Conservation (phyloP, 2,797 vertebrate species). For the Pelochelys cantorii region DNA sequence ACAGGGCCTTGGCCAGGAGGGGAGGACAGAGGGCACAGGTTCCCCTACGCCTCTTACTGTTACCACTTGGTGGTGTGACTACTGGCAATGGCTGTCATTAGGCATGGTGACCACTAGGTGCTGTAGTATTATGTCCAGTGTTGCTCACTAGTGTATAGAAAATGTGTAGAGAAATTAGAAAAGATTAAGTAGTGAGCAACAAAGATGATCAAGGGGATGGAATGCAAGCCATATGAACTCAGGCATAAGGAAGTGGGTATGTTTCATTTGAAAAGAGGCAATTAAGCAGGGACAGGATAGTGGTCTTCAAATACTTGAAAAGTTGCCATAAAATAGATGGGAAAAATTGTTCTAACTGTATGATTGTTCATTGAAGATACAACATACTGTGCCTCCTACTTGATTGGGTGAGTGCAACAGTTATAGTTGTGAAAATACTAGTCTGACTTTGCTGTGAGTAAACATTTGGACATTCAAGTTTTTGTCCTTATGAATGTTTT, state of each 20-base stretch:
- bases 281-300: background rate
- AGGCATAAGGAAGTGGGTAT: background rate
- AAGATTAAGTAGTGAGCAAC: background rate
- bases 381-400: background rate
- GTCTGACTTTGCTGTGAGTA: background rate
- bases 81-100: background rate
- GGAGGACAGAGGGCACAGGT: no score
- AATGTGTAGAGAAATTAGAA: background rate
- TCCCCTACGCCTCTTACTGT: no score
- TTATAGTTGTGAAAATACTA: background rate
- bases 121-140: background rate
- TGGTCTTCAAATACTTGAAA: background rate
- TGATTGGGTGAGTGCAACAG: background rate
- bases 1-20: no score
- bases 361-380: background rate
- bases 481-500: background rate
- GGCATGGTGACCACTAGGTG: no score
- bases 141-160: background rate
- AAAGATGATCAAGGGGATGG: background rate
- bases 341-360: background rate
- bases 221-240: background rate
- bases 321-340: background rate
- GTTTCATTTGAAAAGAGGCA: background rate
- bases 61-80: no score
- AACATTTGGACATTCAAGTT: no score